A percentile compares a stretch with the other conserved stretches of the same genome.
Evolutionary conservation across 1,140 invertebrate genomes (phyloP).

Genomic region (Platyscapa corneri): DNA sequence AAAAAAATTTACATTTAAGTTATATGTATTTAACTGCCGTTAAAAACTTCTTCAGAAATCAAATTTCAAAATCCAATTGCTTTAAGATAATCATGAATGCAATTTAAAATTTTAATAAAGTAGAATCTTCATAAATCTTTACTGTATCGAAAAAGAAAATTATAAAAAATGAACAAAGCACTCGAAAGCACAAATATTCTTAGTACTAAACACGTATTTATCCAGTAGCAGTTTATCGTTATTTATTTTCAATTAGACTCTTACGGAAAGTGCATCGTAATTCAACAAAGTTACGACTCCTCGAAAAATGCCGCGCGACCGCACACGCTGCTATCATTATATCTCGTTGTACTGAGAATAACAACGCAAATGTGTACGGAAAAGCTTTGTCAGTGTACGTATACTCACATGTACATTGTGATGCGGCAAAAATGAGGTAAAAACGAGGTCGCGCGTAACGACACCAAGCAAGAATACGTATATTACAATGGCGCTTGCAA

Average conservation of each 20-base stretch:
- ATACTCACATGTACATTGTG: too few species aligned
- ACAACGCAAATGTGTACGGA: not conserved
- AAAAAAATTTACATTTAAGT: too few species aligned
- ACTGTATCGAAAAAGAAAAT: too few species aligned
- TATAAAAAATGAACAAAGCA: not conserved
- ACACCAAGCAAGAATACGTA: constrained; percentile 6
- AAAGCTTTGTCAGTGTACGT: not conserved
- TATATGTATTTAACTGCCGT: too few species aligned
- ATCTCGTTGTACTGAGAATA: not conserved
- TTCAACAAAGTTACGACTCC: constrained; percentile 17
- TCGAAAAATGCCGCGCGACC: not conserved
- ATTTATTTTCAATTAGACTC: constrained; percentile 33
- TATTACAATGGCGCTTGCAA: constrained; percentile 28
- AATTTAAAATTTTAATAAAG: not conserved
- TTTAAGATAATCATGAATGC: not conserved
- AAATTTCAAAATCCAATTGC: not conserved
- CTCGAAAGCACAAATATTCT: not conserved
- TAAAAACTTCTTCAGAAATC: not conserved
- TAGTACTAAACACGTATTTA: constrained; percentile 2
- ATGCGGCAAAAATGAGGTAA: constrained; percentile 41
- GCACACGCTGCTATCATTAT: not conserved
- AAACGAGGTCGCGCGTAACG: constrained; percentile 40
- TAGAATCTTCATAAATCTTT: not conserved
- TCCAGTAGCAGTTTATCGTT: constrained; percentile 14
- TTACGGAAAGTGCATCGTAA: not conserved